Evolutionary conservation across 1,140 invertebrate genomes (phyloP), one percentile per base, ranked within the genome.

Genomic region (Alviniconcha marisindica): DNA sequence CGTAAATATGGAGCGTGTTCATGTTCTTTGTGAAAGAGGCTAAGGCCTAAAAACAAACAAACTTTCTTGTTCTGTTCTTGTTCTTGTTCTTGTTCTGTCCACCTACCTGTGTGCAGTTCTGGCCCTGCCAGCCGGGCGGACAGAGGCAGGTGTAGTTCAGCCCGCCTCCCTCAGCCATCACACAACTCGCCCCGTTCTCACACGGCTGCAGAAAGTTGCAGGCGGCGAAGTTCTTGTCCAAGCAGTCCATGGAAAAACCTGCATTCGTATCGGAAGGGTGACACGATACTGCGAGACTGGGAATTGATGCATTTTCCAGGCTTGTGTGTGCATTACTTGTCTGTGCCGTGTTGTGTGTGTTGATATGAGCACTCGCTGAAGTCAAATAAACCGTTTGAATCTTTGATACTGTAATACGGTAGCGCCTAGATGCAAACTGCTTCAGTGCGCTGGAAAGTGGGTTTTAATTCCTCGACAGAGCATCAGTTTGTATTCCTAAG

Each of bases 101-200:
- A n/a, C 31, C 69, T 38, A 42, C 78, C 78, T 83, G 82, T 10
- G 88, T 86, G 40, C 90, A 91, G 77, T 89, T 88, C 15, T 71
- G 54, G 0, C 90, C 89, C n/a, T 56, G 77, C 85, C 87, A 89
- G 15, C 90, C 90, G 12, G 24, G 3, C 1, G 80, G 38, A 79
- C 89, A 89, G n/a, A 84, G 42, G 77, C 89, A 90, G 31, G 80
- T 83, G 63, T 88, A 90, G 0, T 83, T 77, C 28, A 87, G 36
- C 36, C 85, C 84, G 73, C 84, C 28, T 51, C 33, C 54, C 63
- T 73, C 21, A 40, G 81, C 36, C 4, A 31, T 12, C 69, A 54
- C n/a, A 73, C 88, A 89, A 10, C 38, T 71, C 2, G 84, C 87
- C 0, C 84, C 84, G 77, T 88, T 83, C 12, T 77, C 36, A 77